Percentiles rank a stretch among this genome's conserved stretches.
phyloP scores from a whole-genome alignment of 2,797 vertebrate genomes.

The Columba guinea region DNA sequence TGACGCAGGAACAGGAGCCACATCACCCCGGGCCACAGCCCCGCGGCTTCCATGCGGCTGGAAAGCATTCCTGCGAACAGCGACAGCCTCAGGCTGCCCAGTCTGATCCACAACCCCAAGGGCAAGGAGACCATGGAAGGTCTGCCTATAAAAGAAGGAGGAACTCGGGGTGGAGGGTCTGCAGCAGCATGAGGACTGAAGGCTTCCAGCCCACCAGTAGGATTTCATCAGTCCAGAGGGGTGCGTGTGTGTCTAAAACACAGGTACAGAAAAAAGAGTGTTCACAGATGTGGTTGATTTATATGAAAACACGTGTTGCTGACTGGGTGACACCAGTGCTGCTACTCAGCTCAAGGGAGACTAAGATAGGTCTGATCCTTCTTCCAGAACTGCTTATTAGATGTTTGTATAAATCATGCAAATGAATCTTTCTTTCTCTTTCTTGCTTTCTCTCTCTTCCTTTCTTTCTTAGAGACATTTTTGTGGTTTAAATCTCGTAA shows the following conservation, averaged over 20 bases:
- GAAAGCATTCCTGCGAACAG: not conserved
- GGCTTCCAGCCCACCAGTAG: not conserved
- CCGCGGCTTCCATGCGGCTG: fast-evolving
- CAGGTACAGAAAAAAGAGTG: not conserved
- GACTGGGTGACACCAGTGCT: fast-evolving
- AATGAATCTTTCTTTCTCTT: no score
- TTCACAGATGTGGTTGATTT: not conserved
- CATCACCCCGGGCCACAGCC: not conserved
- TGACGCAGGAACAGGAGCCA: not conserved
- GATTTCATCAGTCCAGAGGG: not conserved
- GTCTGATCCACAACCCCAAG: not conserved
- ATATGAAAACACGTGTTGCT: not conserved
- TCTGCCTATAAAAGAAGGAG: not conserved
- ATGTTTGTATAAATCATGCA: not conserved
- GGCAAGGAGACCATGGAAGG: not conserved
- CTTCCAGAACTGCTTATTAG: not conserved
- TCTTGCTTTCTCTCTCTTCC: not conserved
- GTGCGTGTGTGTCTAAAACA: not conserved
- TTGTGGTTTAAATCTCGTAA: not conserved
- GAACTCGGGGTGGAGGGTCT: not conserved
- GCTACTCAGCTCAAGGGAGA: not conserved
- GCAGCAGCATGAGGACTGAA: not conserved
- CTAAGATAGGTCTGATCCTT: not conserved
- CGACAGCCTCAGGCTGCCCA: fast-evolving
- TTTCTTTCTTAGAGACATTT: not conserved